Percentiles rank a stretch among this genome's conserved stretches.
These are phyloP conservation scores for Pollenia griseotomentosa DNA, from an alignment of 2,888 invertebrate species.

Conservation along the genomic window DNA sequence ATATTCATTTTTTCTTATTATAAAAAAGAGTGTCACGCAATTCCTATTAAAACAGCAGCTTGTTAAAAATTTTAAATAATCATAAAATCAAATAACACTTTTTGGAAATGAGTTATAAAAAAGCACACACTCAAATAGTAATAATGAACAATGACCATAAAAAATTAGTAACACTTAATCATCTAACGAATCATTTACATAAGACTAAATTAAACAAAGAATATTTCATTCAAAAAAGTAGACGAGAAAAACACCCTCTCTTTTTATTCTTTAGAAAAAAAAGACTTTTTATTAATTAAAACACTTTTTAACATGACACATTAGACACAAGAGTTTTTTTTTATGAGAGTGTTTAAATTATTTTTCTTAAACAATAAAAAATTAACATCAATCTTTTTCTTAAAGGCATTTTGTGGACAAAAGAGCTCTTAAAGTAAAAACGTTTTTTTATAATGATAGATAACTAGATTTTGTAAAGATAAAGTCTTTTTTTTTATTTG, in stretches of 20 bases:
- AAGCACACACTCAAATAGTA: conserved; percentile 20
- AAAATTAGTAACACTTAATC: conserved; percentile 72
- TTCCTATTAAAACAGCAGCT: conserved; percentile 60
- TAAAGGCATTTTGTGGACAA: conserved; percentile 37
- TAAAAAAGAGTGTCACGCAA: conserved; percentile 61
- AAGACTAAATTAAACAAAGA: conserved; percentile 64
- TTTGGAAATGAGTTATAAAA: not conserved
- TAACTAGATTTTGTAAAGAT: too few relatives aligned
- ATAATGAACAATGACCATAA: conserved; percentile 61
- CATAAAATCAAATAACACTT: conserved; percentile 53
- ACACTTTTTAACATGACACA: conserved; percentile 50
- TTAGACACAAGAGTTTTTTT: conserved; percentile 30
- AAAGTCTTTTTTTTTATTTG: too few relatives aligned
- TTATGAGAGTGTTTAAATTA: conserved; percentile 12
- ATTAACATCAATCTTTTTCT: conserved; percentile 66
- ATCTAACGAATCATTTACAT: conserved; percentile 68
- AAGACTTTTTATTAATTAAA: conserved; percentile 56
- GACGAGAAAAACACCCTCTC: conserved; percentile 52
- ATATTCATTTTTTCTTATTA: not conserved
- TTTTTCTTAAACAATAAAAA: conserved; percentile 56
- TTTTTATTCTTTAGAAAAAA: not conserved
- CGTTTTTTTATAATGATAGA: not conserved
- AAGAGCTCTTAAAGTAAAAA: conserved; percentile 53
- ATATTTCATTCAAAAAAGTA: not conserved
- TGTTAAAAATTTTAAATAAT: conserved; percentile 27